These are phyloP conservation scores for Leptinotarsa juncta DNA, from an alignment of 2,888 invertebrate species.

Conservation along the genomic window DNA sequence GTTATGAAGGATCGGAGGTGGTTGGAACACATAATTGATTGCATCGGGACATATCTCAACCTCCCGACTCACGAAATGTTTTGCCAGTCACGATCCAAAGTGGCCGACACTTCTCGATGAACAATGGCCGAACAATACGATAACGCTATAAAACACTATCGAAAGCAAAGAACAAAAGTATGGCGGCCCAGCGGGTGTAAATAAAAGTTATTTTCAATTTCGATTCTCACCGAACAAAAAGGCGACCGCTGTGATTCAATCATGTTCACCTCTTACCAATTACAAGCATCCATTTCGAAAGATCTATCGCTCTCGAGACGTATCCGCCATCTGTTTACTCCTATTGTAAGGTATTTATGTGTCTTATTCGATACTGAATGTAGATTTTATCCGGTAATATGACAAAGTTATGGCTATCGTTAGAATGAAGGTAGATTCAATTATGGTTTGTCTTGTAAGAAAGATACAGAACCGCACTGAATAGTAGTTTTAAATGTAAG, in stretches of 20 bases:
- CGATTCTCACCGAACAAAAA: slow-evolving; percentile 60
- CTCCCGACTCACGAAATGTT: slow-evolving; percentile 16
- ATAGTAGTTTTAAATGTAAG: too few relatives aligned
- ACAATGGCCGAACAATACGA: slow-evolving; percentile 15
- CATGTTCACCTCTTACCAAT: slow-evolving; percentile 62
- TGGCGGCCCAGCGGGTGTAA: slow-evolving; percentile 51
- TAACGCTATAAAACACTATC: slow-evolving; percentile 10
- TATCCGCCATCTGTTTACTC: slow-evolving; percentile 44
- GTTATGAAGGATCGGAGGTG: slow-evolving; percentile 11
- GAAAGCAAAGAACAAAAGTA: slow-evolving; percentile 39
- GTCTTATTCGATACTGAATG: slow-evolving; percentile 36
- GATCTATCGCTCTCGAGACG: slow-evolving; percentile 17
- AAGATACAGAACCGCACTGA: not conserved
- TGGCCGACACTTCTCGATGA: slow-evolving; percentile 15
- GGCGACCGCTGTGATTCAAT: slow-evolving; percentile 63
- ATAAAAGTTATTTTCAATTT: slow-evolving; percentile 56
- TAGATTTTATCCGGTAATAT: slow-evolving; percentile 42
- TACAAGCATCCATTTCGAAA: slow-evolving; percentile 39
- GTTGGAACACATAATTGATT: slow-evolving; percentile 20
- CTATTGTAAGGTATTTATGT: slow-evolving; percentile 44
- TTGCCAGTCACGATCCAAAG: slow-evolving; percentile 17
- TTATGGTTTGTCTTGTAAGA: not conserved
- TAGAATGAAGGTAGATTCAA: not conserved
- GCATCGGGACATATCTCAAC: slow-evolving; percentile 16
- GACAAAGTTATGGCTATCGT: slow-evolving; percentile 39